phyloP scores from a whole-genome alignment of 2,888 invertebrate genomes.

The Malthinus seriepunctatus region DNA sequence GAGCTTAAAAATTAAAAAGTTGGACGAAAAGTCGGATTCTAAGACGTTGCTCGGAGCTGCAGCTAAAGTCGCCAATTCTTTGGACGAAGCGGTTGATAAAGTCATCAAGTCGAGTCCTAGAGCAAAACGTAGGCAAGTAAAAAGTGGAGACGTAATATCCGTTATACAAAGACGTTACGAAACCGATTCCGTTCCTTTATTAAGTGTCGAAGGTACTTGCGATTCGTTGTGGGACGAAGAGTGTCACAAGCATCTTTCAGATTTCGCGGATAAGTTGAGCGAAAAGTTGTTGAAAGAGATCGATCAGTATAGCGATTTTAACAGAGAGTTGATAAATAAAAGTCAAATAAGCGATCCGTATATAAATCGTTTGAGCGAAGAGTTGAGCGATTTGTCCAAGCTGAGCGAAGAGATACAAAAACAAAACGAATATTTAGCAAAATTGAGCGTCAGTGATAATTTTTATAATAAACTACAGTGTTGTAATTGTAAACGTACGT shows the following conservation, averaged over 20 bases:
- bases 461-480: constrained; percentile 46
- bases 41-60: constrained; percentile 66
- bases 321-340: constrained; percentile 46
- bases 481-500: constrained; percentile 57
- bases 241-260: constrained; percentile 71
- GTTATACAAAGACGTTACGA: constrained; percentile 38
- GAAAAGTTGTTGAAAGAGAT: constrained; percentile 80
- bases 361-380: constrained; percentile 62
- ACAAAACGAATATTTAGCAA: constrained; percentile 61
- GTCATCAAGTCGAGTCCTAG: constrained; percentile 67
- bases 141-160: constrained; percentile 56
- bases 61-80: constrained; percentile 65
- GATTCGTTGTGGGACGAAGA: constrained; percentile 63
- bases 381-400: constrained; percentile 62
- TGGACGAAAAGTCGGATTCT: constrained; percentile 40
- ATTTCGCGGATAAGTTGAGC: constrained; percentile 81
- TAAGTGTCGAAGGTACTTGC: constrained; percentile 33
- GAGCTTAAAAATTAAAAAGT: constrained; percentile 12
- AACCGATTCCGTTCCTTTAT: constrained; percentile 43
- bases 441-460: constrained; percentile 57
- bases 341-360: constrained; percentile 66
- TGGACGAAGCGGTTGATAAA: constrained; percentile 71
- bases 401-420: constrained; percentile 63
- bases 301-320: constrained; percentile 61
- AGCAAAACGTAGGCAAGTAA: constrained; percentile 58